Conservation (phyloP, 2,888 invertebrate genomes). For the Lycocerus yunnanus region DNA sequence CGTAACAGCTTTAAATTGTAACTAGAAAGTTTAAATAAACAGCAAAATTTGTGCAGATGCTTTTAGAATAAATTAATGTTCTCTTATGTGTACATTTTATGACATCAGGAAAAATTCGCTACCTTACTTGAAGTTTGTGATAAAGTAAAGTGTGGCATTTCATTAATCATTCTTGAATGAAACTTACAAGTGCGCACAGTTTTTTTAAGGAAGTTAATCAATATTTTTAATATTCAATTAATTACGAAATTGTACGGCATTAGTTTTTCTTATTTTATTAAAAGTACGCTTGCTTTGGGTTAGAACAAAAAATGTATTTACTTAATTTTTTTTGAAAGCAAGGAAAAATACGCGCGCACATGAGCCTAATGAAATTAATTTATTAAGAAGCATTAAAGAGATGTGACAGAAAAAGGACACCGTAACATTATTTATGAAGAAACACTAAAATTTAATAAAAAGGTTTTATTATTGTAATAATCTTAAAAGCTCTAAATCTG, state of each 20-base stretch:
- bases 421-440: background rate
- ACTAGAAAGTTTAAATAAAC: background rate
- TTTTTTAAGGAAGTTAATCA: background rate
- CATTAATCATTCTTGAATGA: background rate
- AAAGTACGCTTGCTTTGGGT: background rate
- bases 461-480: background rate
- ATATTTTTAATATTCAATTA: background rate
- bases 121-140: background rate
- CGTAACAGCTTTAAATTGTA: background rate
- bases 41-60: background rate
- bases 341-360: background rate
- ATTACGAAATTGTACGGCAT: background rate
- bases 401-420: background rate
- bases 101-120: background rate
- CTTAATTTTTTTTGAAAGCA: background rate
- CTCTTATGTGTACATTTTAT: background rate
- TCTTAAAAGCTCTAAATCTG: background rate
- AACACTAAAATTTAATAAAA: background rate
- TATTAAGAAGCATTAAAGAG: background rate
- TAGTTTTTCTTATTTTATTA: background rate
- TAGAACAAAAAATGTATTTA: background rate
- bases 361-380: background rate
- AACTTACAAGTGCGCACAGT: background rate
- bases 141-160: background rate
- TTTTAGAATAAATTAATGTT: background rate